These are phyloP conservation scores for human DNA, from an alignment of 2,113 vertebrate species.

Conservation along the genomic window GRCh38 chr3:108507501-108508000, in stretches of 20 bases:
- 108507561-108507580: not conserved
- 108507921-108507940: conserved; percentile 36
- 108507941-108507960: conserved; percentile 32
- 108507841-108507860: conserved; percentile 52
- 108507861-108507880: conserved; percentile 40
- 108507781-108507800: conserved; percentile 27
- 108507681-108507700: conserved; percentile 20
- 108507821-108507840: conserved; percentile 55
- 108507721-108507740: conserved; percentile 8
- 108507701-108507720: conserved; percentile 37
- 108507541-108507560: no score
- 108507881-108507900: not conserved
- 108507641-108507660: not conserved
- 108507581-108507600: not conserved
- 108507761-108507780: conserved; percentile 53
- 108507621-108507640: not conserved
- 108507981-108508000: not conserved
- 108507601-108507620: not conserved
- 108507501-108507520: not conserved
- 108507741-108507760: conserved; percentile 41
- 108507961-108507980: not conserved
- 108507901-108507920: conserved; percentile 49
- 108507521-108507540: not conserved
- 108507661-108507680: not conserved
- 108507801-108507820: conserved; percentile 44